Percentiles rank a stretch among this genome's conserved stretches.
Conservation (phyloP, 2,797 vertebrate genomes). For the Lateolabrax maculatus region DNA sequence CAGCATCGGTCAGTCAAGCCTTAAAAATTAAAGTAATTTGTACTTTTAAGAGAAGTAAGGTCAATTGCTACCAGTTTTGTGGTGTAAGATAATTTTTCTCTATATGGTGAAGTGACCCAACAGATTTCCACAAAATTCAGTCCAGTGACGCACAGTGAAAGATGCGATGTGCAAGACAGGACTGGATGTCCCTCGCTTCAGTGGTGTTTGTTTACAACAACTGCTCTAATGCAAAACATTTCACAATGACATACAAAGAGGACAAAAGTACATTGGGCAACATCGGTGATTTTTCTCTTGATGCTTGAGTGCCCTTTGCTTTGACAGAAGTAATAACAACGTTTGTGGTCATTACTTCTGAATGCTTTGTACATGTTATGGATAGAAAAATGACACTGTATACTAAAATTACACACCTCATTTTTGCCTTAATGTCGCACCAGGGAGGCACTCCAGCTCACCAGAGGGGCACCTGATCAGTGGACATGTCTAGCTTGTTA, state of each 20-base stretch:
- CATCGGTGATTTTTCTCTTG: neutral
- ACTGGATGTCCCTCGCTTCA: neutral
- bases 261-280: neutral
- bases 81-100: neutral
- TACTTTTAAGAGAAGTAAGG: no score
- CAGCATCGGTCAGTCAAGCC: no score
- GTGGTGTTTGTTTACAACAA: neutral
- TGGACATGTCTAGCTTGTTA: neutral
- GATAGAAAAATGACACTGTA: conserved; percentile 3
- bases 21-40: no score
- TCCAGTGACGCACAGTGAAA: no score
- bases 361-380: no score
- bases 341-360: no score
- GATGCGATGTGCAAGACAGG: neutral
- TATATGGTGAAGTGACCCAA: neutral
- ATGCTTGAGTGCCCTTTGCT: neutral
- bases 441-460: neutral
- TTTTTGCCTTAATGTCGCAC: neutral
- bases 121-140: neutral
- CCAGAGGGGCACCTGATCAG: neutral
- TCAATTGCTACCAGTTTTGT: neutral
- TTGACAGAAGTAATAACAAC: neutral
- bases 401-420: neutral
- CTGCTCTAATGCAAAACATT: neutral
- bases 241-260: neutral